Evolutionary conservation across 23 tunicate genomes (phyloP), one percentile per base, ranked within the genome.

Genomic region (Trididemnum clinides): DNA sequence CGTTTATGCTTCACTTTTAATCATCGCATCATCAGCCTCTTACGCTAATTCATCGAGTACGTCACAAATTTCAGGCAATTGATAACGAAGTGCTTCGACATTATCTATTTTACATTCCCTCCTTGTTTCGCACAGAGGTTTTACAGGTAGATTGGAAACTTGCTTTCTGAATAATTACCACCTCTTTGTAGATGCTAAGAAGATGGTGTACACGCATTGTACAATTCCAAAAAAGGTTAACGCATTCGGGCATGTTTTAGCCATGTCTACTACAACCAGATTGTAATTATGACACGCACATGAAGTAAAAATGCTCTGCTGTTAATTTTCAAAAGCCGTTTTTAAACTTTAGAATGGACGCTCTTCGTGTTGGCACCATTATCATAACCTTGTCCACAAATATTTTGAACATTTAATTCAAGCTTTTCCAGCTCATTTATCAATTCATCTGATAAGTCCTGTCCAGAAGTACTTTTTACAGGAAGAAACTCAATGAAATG

Each of bases 21-120:
- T 58, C 31, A 19, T 38, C 28, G 81, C 30, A 27, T 74, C 81
- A 74, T 38, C 28, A 18, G 58, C 38, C 20, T 18, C 38, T 58
- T 74, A 58, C 38, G 81, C 28, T 69, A 69, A 28, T 69, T 69
- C 76, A 69, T 28, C 36, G 31, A 69, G 76, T 4, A 37, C 37
- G 31, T 69, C 76, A 69, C 5, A 69, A 28, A 32, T 37, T 69
- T 69, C 76, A 5, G 37, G 37, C 36, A 26, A 58, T 31, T 74
- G 81, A 69, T 74, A 74, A 39, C 81, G 58, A 15, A 74, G n/a
- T 36, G 81, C 81, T 74, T 74, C n/a, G 26, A 74, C 81, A 74
- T 58, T 74, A 4, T 74, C 81, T 15, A 74, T 74, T 27, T 58
- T 27, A 74, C 81, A 74, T 39, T 74, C 81, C 58, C 81, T 36